A percentile compares a stretch with the other conserved stretches of the same genome.
Conservation (phyloP, 2,797 vertebrate genomes). For the Sandelia bainsii region DNA sequence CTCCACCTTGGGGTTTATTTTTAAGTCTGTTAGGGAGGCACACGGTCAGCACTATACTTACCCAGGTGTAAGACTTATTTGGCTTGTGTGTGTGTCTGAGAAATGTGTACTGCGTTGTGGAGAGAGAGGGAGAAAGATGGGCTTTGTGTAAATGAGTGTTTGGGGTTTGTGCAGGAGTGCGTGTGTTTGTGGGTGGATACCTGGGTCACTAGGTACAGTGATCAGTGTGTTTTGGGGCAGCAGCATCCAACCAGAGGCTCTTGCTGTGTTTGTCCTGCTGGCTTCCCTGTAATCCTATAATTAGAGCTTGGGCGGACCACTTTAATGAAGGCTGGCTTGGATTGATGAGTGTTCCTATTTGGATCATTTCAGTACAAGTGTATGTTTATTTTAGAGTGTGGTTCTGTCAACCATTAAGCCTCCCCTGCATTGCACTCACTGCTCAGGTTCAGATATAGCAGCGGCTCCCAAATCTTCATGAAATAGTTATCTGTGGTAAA, state of each 20-base stretch:
- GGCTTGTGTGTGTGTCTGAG: conserved; percentile 33
- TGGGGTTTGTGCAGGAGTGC: conserved; percentile 60
- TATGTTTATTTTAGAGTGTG: conserved; percentile 81
- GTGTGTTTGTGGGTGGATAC: conserved; percentile 60
- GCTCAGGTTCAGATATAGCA: conserved; percentile 62
- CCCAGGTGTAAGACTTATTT: conserved; percentile 63
- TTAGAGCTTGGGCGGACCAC: conserved; percentile 77
- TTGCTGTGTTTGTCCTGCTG: conserved; percentile 64
- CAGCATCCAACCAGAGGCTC: conserved; percentile 61
- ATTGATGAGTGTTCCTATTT: conserved; percentile 77
- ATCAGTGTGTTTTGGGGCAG: conserved; percentile 68
- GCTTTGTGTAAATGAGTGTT: conserved; percentile 74
- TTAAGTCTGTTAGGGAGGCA: conserved; percentile 70
- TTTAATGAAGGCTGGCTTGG: conserved; percentile 81
- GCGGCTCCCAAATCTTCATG: conserved; percentile 27
- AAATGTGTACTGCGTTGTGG: conserved; percentile 28
- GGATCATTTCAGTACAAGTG: conserved; percentile 60
- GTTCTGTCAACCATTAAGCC: conserved; percentile 55
- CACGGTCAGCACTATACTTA: conserved; percentile 74
- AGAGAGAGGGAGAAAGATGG: conserved; percentile 45
- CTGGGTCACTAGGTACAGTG: conserved; percentile 75
- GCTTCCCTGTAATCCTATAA: conserved; percentile 79
- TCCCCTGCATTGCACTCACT: conserved; percentile 22
- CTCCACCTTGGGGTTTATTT: conserved; percentile 76
- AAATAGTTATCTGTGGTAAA: conserved; percentile 31